Evolutionary conservation across 37 sponge, comb jelly and placozoan species (phyloP).

Genomic region (Diacarnus erythraeanus): DNA sequence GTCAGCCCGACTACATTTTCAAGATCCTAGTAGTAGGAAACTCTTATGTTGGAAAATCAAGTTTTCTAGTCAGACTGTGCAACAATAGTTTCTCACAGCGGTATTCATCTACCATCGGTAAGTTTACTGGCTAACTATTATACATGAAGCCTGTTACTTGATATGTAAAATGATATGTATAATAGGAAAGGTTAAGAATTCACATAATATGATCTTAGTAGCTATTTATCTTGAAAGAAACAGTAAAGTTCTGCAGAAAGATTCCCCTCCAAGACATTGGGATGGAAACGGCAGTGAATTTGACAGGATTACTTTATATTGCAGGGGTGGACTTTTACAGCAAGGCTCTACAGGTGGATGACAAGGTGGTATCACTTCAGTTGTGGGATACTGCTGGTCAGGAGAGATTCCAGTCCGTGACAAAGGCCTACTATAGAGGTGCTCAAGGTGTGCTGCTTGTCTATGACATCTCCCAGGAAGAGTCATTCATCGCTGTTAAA

Average conservation of each 20-base stretch:
- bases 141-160: no score
- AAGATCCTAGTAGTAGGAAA: slow-evolving; percentile 80
- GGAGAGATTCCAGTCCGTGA: slow-evolving; percentile 83
- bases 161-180: no score
- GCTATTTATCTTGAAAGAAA: no score
- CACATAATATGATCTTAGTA: no score
- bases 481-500: slow-evolving; percentile 75
- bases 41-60: slow-evolving; percentile 82
- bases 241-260: no score
- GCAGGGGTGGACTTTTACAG: slow-evolving; percentile 68
- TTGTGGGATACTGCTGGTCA: slow-evolving; percentile 93
- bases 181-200: no score
- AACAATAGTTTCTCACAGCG: slow-evolving; percentile 62
- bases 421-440: slow-evolving; percentile 76
- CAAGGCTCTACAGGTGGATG: slow-evolving; percentile 40
- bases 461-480: slow-evolving; percentile 80
- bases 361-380: slow-evolving; percentile 63
- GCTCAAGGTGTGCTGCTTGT: slow-evolving; percentile 79
- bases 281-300: no score
- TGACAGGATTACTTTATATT: no score
- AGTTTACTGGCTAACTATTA: no score
- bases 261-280: no score
- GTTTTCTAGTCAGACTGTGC: slow-evolving; percentile 76
- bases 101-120: slow-evolving; percentile 79
- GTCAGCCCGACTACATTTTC: slow-evolving; percentile 59